A percentile compares a stretch with the other conserved stretches of the same genome.
phyloP scores from a whole-genome alignment of 1,140 invertebrate species.

The Vanessa tameamea region DNA sequence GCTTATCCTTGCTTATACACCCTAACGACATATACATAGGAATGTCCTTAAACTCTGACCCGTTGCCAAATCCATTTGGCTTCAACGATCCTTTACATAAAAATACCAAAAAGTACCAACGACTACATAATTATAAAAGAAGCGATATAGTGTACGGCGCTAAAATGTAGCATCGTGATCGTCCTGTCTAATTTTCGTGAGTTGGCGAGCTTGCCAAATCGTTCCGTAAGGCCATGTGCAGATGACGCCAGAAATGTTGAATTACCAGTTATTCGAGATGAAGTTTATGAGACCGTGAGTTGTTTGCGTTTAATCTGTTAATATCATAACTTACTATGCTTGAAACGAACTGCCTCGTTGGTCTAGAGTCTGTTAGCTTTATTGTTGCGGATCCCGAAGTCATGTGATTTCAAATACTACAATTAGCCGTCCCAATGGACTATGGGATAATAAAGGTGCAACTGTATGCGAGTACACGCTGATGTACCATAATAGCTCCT shows the following conservation, averaged over 20 bases:
- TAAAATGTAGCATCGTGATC: slow-evolving; percentile 38
- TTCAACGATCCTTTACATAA: slow-evolving; percentile 9
- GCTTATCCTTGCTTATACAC: neutral
- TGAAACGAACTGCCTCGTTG: too few relatives aligned
- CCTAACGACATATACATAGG: neutral
- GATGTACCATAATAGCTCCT: too few relatives aligned
- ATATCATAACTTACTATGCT: too few relatives aligned
- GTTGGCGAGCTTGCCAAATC: slow-evolving; percentile 61
- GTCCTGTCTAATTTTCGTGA: slow-evolving; percentile 55
- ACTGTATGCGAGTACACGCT: too few relatives aligned
- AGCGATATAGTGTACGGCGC: slow-evolving; percentile 3
- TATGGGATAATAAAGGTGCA: too few relatives aligned
- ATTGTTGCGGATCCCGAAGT: too few relatives aligned
- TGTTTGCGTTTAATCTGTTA: neutral
- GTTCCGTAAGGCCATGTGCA: slow-evolving; percentile 13
- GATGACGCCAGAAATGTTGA: neutral
- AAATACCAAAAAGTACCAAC: neutral
- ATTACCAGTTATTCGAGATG: neutral
- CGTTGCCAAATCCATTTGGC: slow-evolving; percentile 6
- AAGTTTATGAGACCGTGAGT: neutral
- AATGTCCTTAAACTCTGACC: slow-evolving; percentile 1
- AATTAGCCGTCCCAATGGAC: too few relatives aligned
- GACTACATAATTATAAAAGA: slow-evolving; percentile 6
- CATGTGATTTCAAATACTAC: too few relatives aligned
- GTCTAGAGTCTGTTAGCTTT: too few relatives aligned